A percentile compares a stretch with the other conserved stretches of the same genome.
Conservation (phyloP, 2,113 vertebrate genomes). For the Pygoscelis adeliae region DNA sequence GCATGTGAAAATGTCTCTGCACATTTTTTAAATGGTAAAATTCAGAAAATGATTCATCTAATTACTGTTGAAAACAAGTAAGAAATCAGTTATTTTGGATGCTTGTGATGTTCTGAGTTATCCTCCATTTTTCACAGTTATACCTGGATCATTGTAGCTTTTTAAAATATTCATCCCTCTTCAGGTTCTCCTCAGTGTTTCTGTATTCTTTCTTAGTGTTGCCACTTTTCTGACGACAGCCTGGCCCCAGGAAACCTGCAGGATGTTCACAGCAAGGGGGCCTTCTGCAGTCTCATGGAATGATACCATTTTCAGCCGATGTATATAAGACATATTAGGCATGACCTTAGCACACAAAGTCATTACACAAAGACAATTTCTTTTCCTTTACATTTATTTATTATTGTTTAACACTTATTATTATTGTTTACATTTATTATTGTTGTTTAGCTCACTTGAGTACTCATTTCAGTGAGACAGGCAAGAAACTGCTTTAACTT, state of each 20-base stretch:
- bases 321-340: background rate
- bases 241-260: background rate
- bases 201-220: background rate
- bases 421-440: background rate
- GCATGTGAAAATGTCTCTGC: background rate
- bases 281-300: background rate
- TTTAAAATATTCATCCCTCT: background rate
- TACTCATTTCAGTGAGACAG: background rate
- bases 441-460: background rate
- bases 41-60: background rate
- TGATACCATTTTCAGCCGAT: background rate
- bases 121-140: background rate
- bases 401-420: background rate
- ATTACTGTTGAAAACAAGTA: background rate
- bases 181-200: background rate
- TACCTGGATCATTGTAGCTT: background rate
- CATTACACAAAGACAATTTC: background rate
- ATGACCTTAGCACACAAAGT: background rate
- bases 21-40: background rate
- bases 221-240: background rate
- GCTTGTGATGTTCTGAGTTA: background rate
- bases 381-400: background rate
- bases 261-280: background rate
- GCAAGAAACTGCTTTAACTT: background rate
- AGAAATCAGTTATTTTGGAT: background rate